Conservation (phyloP, 2,113 vertebrate genomes). For the Phyllostomus discolor region DNA sequence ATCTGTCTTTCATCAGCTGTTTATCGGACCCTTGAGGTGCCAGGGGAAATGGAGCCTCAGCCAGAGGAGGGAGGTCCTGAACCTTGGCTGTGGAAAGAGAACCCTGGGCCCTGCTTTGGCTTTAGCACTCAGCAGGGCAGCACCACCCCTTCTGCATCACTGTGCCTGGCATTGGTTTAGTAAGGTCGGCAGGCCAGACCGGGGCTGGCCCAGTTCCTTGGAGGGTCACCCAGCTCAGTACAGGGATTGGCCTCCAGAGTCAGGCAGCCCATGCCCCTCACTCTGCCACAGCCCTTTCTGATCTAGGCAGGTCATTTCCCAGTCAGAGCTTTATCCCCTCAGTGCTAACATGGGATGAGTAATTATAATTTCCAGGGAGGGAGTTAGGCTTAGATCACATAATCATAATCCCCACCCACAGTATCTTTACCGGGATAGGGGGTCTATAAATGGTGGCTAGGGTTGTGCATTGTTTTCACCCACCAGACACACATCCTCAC, state of each 20-base stretch:
- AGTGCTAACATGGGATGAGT: no score
- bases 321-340: background rate
- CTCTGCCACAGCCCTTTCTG: background rate
- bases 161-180: no score
- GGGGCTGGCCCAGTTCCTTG: background rate
- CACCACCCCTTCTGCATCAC: background rate
- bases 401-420: background rate
- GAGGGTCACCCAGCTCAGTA: background rate
- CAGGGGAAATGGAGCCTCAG: background rate
- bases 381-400: background rate
- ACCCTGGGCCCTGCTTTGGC: background rate
- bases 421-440: background rate
- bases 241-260: background rate
- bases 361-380: background rate
- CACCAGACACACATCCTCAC: background rate
- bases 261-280: background rate
- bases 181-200: background rate
- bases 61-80: background rate
- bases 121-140: background rate
- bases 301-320: background rate
- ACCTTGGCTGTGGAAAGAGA: background rate
- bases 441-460: background rate
- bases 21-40: background rate
- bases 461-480: background rate
- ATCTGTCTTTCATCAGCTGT: background rate